A percentile compares a stretch with the other conserved stretches of the same genome.
Conservation (phyloP, 92 coral and sea anemone genomes). For the Montipora capitata region DNA sequence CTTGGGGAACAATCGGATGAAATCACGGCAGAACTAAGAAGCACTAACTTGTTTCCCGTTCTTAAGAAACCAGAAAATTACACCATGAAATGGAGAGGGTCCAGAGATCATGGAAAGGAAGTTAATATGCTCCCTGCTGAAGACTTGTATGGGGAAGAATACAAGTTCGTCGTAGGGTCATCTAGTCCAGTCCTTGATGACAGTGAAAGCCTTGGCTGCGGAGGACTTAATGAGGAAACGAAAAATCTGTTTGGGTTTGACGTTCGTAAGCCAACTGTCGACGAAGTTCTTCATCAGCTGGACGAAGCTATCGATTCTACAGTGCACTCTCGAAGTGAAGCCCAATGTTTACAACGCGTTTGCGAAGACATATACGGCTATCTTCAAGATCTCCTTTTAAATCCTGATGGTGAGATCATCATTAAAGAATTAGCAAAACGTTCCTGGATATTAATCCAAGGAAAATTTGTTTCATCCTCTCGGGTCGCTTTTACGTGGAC, state of each 20-base stretch:
- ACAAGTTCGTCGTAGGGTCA: slow-evolving; percentile 73
- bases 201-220: slow-evolving; percentile 76
- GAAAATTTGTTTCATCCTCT: slow-evolving; percentile 58
- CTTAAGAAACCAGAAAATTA: slow-evolving; percentile 68
- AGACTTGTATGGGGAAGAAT: slow-evolving; percentile 71
- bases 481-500: slow-evolving; percentile 86
- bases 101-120: background rate
- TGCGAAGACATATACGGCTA: slow-evolving; percentile 38
- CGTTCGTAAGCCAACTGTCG: slow-evolving; percentile 54
- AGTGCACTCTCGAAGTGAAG: background rate
- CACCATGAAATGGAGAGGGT: slow-evolving; percentile 85
- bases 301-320: slow-evolving; percentile 17
- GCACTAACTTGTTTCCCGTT: slow-evolving; percentile 79
- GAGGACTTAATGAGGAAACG: slow-evolving; percentile 56
- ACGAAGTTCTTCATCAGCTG: slow-evolving; percentile 72
- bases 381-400: slow-evolving; percentile 50
- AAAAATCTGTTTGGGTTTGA: slow-evolving; percentile 71
- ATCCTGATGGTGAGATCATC: slow-evolving; percentile 2
- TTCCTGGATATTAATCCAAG: slow-evolving; percentile 72
- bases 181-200: slow-evolving; percentile 81
- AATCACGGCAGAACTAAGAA: slow-evolving; percentile 3
- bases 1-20: slow-evolving; percentile 25
- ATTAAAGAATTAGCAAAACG: slow-evolving; percentile 24
- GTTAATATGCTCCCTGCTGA: slow-evolving; percentile 61
- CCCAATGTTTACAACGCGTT: slow-evolving; percentile 11